phyloP scores from a whole-genome alignment of 2,797 vertebrate genomes.

The Salmo trutta region DNA sequence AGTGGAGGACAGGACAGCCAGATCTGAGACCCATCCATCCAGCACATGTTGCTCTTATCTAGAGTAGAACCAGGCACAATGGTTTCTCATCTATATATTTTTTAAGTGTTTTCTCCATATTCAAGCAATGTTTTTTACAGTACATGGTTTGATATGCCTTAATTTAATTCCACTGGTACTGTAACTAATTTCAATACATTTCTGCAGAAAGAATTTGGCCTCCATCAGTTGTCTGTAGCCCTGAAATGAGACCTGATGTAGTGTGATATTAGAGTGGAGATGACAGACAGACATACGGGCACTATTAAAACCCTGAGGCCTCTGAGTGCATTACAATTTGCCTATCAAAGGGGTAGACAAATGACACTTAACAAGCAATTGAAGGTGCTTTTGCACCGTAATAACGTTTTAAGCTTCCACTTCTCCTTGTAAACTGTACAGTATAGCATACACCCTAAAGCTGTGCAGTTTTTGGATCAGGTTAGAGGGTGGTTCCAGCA shows the following conservation, averaged over 20 bases:
- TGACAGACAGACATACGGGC: neutral
- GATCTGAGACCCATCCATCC: neutral
- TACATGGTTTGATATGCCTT: neutral
- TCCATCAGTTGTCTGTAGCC: neutral
- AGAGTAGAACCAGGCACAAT: neutral
- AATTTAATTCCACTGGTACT: neutral
- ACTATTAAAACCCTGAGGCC: neutral
- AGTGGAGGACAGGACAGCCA: neutral
- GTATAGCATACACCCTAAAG: neutral
- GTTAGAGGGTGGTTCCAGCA: neutral
- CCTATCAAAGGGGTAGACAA: neutral
- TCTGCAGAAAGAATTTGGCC: neutral
- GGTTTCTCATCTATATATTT: neutral
- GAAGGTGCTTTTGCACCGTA: neutral
- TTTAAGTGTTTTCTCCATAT: neutral
- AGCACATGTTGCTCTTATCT: neutral
- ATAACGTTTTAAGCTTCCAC: neutral
- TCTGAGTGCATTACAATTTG: neutral
- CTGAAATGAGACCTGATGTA: neutral
- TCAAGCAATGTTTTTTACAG: neutral
- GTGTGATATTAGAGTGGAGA: neutral
- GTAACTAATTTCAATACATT: neutral
- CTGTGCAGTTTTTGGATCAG: neutral
- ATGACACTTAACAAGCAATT: neutral
- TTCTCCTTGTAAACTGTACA: neutral